Evolutionary conservation across 2,113 vertebrate genomes (phyloP).

Genomic region (Lontra canadensis): DNA sequence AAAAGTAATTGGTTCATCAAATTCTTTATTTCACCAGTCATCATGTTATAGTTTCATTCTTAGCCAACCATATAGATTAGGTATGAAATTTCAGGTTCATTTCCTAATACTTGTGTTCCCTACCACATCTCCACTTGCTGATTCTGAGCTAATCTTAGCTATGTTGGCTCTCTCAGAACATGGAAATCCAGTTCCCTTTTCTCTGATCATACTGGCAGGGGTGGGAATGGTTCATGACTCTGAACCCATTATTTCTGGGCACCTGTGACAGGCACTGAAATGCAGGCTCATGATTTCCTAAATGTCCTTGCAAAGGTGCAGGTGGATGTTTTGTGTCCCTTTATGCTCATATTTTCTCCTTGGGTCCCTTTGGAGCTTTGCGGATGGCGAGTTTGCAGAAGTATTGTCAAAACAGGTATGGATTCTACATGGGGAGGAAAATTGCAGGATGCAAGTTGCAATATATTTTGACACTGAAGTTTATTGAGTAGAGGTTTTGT

Average conservation of each 20-base stretch:
- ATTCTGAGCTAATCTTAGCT: background rate
- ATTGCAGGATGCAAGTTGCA: background rate
- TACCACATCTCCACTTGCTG: background rate
- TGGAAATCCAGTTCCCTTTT: background rate
- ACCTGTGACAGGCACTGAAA: background rate
- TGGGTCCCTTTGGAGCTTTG: background rate
- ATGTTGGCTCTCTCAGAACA: background rate
- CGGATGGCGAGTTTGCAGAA: background rate
- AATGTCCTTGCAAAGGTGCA: background rate
- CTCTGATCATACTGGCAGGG: background rate
- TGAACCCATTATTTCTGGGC: background rate
- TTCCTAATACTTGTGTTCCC: background rate
- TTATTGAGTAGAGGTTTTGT: constrained; percentile 8
- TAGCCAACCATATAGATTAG: background rate
- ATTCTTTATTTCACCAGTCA: background rate
- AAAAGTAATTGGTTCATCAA: background rate
- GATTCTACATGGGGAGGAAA: background rate
- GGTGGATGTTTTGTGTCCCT: background rate
- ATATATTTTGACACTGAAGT: constrained; percentile 50
- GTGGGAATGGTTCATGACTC: background rate
- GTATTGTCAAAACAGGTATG: background rate
- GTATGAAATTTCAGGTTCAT: background rate
- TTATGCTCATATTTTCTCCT: background rate
- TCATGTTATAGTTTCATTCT: background rate
- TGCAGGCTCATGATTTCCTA: background rate